Evolutionary conservation across 1,140 invertebrate genomes (phyloP).

Genomic region (Drosophila tristis): DNA sequence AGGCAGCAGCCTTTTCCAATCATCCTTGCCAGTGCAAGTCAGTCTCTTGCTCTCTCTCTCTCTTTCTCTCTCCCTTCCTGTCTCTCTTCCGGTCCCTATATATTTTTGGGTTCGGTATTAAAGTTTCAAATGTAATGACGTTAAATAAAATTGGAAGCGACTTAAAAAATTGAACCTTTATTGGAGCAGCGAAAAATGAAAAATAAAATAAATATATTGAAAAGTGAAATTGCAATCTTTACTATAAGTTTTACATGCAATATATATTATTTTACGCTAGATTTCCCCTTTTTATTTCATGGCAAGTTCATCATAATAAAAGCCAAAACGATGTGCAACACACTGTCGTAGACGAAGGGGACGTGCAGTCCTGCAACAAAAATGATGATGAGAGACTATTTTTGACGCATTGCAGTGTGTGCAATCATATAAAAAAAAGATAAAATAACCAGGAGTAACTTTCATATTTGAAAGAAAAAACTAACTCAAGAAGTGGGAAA

Average conservation of each 20-base stretch:
- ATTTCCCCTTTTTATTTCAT: neutral
- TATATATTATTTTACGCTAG: slow-evolving; percentile 18
- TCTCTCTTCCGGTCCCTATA: neutral
- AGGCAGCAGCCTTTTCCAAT: slow-evolving; percentile 1
- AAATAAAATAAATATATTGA: slow-evolving; percentile 35
- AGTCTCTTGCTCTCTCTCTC: slow-evolving; percentile 12
- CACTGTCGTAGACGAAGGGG: no score
- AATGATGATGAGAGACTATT: slow-evolving; percentile 47
- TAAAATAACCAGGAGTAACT: slow-evolving; percentile 28
- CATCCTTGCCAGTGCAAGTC: slow-evolving; percentile 52
- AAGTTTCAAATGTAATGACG: slow-evolving; percentile 80
- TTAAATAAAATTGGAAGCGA: slow-evolving; percentile 82
- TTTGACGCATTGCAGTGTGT: slow-evolving; percentile 67
- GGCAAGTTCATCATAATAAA: slow-evolving; percentile 59
- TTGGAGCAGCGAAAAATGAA: slow-evolving; percentile 51
- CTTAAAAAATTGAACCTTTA: slow-evolving; percentile 81
- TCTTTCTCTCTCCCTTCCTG: neutral
- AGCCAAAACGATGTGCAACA: slow-evolving; percentile 29
- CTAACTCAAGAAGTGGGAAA: neutral
- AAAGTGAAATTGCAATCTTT: slow-evolving; percentile 70
- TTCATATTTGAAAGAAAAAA: neutral
- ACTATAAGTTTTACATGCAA: slow-evolving; percentile 45
- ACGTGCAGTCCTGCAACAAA: slow-evolving; percentile 4
- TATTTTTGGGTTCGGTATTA: slow-evolving; percentile 66
- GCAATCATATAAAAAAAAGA: slow-evolving; percentile 39